phyloP scores from a whole-genome alignment of 2,797 vertebrate species.

The Helostoma temminkii region DNA sequence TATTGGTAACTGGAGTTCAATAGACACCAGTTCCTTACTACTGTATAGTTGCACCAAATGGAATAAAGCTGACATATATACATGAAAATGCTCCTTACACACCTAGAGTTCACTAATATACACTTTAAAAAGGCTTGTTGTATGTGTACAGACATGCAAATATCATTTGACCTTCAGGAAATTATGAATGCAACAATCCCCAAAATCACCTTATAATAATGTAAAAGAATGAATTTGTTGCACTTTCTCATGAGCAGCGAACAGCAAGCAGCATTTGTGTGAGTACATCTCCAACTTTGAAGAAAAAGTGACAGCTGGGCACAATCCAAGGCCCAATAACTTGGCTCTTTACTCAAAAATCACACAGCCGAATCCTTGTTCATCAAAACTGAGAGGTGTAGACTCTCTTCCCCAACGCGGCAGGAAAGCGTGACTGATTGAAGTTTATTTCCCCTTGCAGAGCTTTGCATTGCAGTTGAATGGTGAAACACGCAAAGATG shows the following conservation, averaged over 20 bases:
- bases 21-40: constrained; percentile 40
- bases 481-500: constrained; percentile 49
- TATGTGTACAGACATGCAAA: constrained; percentile 33
- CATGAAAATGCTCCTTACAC: constrained; percentile 32
- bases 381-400: constrained; percentile 67
- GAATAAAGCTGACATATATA: constrained; percentile 33
- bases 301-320: constrained; percentile 61
- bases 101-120: constrained; percentile 6
- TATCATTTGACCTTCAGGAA: constrained; percentile 48
- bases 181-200: constrained; percentile 44
- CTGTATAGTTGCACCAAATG: constrained; percentile 53
- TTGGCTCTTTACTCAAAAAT: constrained; percentile 56
- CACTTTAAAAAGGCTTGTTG: constrained; percentile 17
- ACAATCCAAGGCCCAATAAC: constrained; percentile 45
- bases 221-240: constrained; percentile 62
- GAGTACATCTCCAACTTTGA: constrained; percentile 43
- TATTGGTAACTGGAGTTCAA: constrained; percentile 65
- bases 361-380: constrained; percentile 63
- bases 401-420: constrained; percentile 44
- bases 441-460: constrained; percentile 70
- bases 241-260: constrained; percentile 57
- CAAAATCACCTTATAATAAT: constrained; percentile 63
- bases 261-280: constrained; percentile 38
- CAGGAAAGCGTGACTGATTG: constrained; percentile 69
- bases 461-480: constrained; percentile 63